phyloP scores from a whole-genome alignment of 1,140 invertebrate species.

The Conus betulinus region DNA sequence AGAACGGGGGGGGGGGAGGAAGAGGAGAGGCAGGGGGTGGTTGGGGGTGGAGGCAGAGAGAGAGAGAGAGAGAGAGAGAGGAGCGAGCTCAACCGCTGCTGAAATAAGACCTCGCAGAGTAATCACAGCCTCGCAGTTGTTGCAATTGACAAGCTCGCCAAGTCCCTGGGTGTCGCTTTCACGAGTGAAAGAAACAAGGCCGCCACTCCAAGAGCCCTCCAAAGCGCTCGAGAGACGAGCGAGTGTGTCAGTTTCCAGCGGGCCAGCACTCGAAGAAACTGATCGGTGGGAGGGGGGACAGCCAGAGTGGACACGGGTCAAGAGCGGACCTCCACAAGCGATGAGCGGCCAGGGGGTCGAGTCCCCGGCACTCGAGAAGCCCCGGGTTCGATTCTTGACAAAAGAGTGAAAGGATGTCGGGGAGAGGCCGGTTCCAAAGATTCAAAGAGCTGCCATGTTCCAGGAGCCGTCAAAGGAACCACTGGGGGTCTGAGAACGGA shows the following conservation, averaged over 20 bases:
- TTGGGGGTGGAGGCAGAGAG: background rate
- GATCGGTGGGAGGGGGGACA: background rate
- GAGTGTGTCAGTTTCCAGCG: constrained; percentile 10
- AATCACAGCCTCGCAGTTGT: background rate
- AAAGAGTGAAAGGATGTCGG: background rate
- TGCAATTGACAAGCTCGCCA: constrained; percentile 7
- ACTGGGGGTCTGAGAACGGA: background rate
- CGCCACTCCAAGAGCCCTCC: background rate
- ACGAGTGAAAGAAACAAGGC: constrained; percentile 22
- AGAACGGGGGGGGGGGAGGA: background rate
- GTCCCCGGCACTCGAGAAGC: background rate
- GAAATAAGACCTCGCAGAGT: background rate
- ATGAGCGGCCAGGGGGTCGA: constrained; percentile 12
- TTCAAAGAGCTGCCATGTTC: background rate
- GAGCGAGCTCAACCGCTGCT: background rate
- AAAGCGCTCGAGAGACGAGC: background rate
- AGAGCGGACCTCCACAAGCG: constrained; percentile 22
- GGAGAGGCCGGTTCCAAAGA: background rate
- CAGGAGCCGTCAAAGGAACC: background rate
- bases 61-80: background rate
- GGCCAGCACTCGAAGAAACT: background rate
- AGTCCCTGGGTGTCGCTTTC: background rate
- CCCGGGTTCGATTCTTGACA: background rate
- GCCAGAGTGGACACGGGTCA: constrained; percentile 17
- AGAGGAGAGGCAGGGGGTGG: background rate